phyloP scores from a whole-genome alignment of 1,140 invertebrate species.

The Drosophila auraria region DNA sequence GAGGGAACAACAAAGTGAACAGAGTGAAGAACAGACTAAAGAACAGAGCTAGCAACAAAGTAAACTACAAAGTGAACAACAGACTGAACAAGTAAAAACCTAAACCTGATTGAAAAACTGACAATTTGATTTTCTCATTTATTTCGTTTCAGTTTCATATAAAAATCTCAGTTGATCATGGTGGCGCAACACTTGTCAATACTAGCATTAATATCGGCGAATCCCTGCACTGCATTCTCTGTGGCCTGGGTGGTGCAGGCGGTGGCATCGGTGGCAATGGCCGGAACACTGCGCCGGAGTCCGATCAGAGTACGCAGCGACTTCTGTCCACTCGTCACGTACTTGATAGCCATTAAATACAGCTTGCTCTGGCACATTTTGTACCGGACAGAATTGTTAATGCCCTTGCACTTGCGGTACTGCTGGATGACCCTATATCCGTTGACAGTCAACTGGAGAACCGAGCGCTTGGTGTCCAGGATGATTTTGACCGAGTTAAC shows the following conservation, averaged over 20 bases:
- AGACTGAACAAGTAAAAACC: no score
- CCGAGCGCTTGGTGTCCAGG: constrained; percentile 38
- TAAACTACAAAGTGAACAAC: no score
- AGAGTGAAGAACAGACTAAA: no score
- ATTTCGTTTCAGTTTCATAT: background rate
- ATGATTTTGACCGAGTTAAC: constrained; percentile 27
- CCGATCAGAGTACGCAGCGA: constrained; percentile 46
- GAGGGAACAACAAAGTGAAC: no score
- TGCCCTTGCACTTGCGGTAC: constrained; percentile 4
- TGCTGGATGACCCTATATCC: constrained; percentile 22
- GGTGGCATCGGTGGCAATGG: constrained; percentile 48
- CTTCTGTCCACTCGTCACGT: constrained; percentile 12
- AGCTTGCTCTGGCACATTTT: background rate
- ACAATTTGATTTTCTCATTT: background rate
- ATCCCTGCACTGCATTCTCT: constrained; percentile 27
- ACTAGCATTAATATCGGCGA: constrained; percentile 31
- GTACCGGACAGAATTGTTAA: fast-evolving
- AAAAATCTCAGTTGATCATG: background rate
- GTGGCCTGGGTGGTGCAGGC: constrained; percentile 52
- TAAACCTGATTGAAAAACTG: no score
- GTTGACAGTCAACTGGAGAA: constrained; percentile 47
- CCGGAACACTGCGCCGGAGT: constrained; percentile 43
- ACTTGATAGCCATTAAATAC: background rate
- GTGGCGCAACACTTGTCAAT: constrained; percentile 42
- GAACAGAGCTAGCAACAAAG: no score